Evolutionary conservation across 1,140 invertebrate genomes (phyloP).

Genomic region (Drosophila insularis): DNA sequence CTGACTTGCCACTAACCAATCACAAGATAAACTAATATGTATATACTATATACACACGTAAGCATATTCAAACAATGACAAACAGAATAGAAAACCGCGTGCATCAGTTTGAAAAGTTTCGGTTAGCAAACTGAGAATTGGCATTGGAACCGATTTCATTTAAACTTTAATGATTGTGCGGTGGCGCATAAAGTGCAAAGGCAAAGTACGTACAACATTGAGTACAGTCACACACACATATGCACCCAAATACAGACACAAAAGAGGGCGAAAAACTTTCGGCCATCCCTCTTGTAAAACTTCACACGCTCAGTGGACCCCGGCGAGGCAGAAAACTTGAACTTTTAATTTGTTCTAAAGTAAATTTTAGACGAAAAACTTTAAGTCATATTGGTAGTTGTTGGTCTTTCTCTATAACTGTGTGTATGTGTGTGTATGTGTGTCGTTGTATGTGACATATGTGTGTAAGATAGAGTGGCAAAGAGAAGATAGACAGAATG

Average conservation of each 20-base stretch:
- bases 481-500: background rate
- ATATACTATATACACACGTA: background rate
- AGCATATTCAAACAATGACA: slow-evolving; percentile 40
- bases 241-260: slow-evolving; percentile 4
- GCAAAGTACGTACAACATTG: slow-evolving; percentile 73
- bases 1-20: slow-evolving; percentile 32
- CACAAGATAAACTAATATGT: slow-evolving; percentile 24
- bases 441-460: slow-evolving; percentile 42
- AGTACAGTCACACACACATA: slow-evolving; percentile 37
- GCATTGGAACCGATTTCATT: slow-evolving; percentile 48
- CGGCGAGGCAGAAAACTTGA: slow-evolving; percentile 55
- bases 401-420: slow-evolving; percentile 7
- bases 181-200: slow-evolving; percentile 68
- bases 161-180: slow-evolving; percentile 75
- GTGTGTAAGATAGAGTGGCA: slow-evolving; percentile 14
- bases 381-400: slow-evolving; percentile 60
- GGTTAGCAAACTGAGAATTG: slow-evolving; percentile 10
- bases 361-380: slow-evolving; percentile 63
- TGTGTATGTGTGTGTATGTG: background rate
- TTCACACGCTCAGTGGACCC: slow-evolving; percentile 64
- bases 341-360: slow-evolving; percentile 74
- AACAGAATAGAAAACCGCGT: slow-evolving; percentile 44
- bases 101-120: slow-evolving; percentile 49
- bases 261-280: slow-evolving; percentile 43
- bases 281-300: slow-evolving; percentile 61